Evolutionary conservation across 1,140 invertebrate species (phyloP).

Genomic region (Caerostris extrusa): DNA sequence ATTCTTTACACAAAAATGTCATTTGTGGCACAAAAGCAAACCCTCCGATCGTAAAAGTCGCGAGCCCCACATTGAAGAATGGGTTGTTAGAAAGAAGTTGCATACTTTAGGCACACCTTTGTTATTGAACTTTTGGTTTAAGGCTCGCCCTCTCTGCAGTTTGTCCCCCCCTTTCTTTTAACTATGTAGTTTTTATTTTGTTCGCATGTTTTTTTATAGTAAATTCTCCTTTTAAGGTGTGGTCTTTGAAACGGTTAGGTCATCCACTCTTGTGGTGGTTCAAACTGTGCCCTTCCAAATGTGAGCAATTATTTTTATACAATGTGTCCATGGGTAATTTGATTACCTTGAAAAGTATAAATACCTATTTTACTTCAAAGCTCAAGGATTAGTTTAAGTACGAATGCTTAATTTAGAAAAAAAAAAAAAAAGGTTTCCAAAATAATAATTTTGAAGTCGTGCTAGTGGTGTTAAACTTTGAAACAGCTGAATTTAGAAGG

Average conservation of each 20-base stretch:
- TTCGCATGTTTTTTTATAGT: neutral
- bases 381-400: too few species aligned
- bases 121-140: slow-evolving; percentile 10
- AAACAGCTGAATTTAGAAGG: too few species aligned
- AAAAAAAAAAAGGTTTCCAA: too few species aligned
- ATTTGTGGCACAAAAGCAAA: neutral
- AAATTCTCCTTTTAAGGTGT: neutral
- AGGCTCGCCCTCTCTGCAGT: neutral
- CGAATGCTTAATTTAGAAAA: too few species aligned
- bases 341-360: too few species aligned
- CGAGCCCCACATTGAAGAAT: neutral
- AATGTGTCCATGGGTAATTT: too few species aligned
- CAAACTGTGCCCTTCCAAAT: neutral
- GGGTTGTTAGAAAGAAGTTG: neutral
- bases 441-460: too few species aligned
- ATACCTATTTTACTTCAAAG: too few species aligned
- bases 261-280: neutral
- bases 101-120: slow-evolving; percentile 31
- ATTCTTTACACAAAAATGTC: neutral
- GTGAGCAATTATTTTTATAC: too few species aligned
- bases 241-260: neutral
- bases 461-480: too few species aligned
- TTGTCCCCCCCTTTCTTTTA: slow-evolving; percentile 1
- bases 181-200: neutral
- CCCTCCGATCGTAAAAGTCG: neutral